Evolutionary conservation across 2,888 invertebrate genomes (phyloP), one percentile per base, ranked within the genome.

Genomic region (Dryococelus australis): DNA sequence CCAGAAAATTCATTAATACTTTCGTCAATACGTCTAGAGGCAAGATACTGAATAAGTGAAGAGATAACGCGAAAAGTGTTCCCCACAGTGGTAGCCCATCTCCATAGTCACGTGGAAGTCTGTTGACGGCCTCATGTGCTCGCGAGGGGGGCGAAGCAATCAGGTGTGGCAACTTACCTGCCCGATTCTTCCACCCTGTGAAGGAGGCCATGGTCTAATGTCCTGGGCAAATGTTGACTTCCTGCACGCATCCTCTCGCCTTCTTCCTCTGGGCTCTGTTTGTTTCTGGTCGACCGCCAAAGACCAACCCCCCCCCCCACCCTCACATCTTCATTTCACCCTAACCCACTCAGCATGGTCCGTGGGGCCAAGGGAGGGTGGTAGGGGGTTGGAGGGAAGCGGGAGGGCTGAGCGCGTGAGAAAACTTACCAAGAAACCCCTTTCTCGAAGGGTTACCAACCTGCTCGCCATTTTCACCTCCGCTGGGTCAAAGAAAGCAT

Each of bases 211-310:
- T 83, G 83, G 35, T 83, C 83, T 83, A 83, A 83, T 83, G 83
- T 83, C 10, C 83, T 83, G 83, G 83, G 83, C 83, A 83, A 83
- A 83, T 83, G 83, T 83, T 83, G 28, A 83, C 83, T 83, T 83
- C 83, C 83, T 83, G 83, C 43, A 35, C 24, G 35, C 83, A 24
- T 35, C 28, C 28, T 83, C 83, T 83, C 83, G 83, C 43, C 83
- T 83, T 65, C 65, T 65, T 83, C 80, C 26, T 24, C 26, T 26
- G 26, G 27, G 80, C 35, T 80, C 43, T 83, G 83, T 83, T 83
- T 83, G 28, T 43, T 28, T 43, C 35, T 27, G 83, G 35, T 83
- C 83, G 83, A 13, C 28, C 43, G 83, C 35, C 83, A n/a, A 43
- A 20, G 35, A 28, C 43, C n/a, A n/a, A 9, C 35, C 20, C 43